Conservation (phyloP, 2,113 vertebrate genomes). For the Ramphastos sulfuratus region DNA sequence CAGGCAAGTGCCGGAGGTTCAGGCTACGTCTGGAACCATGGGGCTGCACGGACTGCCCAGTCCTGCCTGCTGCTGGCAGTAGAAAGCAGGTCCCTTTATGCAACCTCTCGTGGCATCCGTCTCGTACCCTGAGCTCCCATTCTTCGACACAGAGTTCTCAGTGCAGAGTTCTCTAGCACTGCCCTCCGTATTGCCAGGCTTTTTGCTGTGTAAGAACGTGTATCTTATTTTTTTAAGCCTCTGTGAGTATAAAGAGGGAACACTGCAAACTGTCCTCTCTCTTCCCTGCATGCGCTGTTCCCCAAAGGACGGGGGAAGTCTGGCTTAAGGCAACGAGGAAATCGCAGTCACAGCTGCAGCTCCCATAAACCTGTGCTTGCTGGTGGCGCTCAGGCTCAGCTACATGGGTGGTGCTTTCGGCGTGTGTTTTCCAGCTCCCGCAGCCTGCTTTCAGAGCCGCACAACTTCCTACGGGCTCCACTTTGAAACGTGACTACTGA, state of each 20-base stretch:
- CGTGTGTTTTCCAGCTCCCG: background rate
- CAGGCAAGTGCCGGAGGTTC: background rate
- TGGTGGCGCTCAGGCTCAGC: background rate
- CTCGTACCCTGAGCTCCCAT: background rate
- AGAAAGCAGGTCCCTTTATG: background rate
- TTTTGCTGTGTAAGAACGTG: background rate
- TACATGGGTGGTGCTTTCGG: background rate
- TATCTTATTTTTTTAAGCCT: background rate
- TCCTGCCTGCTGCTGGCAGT: background rate
- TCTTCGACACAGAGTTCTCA: background rate
- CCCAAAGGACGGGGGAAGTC: background rate
- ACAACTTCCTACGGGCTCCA: background rate
- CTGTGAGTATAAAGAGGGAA: background rate
- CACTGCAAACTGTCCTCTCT: rapidly evolving
- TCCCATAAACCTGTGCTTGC: background rate
- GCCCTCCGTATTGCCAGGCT: background rate
- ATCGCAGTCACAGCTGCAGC: background rate
- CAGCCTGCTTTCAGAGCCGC: background rate
- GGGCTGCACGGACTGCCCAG: background rate
- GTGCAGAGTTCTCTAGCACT: rapidly evolving
- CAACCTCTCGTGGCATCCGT: background rate
- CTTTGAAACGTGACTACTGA: background rate
- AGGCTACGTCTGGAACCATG: background rate
- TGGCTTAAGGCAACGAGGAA: background rate
- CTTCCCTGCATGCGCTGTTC: background rate